Percentiles rank a stretch among this genome's conserved stretches.
Conservation (phyloP, 2,888 invertebrate genomes). For the Hymenopus coronatus region DNA sequence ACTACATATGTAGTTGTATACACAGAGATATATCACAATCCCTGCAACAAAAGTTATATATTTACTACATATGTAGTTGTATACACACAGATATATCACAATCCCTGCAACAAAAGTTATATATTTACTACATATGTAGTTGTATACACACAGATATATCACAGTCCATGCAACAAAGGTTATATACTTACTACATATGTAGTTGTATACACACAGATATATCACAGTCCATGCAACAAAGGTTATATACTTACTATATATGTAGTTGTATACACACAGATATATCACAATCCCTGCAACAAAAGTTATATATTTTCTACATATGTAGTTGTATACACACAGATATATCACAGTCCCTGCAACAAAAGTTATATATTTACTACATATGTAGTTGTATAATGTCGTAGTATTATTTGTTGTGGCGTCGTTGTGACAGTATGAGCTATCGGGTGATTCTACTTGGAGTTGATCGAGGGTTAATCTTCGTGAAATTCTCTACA, state of each 20-base stretch:
- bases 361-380: slow-evolving; percentile 46
- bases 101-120: slow-evolving; percentile 66
- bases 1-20: too few relatives aligned
- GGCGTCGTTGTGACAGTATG: too few relatives aligned
- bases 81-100: slow-evolving; percentile 70
- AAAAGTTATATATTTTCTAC: slow-evolving; percentile 36
- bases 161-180: slow-evolving; percentile 69
- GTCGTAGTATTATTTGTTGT: too few relatives aligned
- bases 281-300: slow-evolving; percentile 78
- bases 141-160: slow-evolving; percentile 72
- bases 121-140: too few relatives aligned
- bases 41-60: slow-evolving; percentile 60
- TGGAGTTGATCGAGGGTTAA: too few relatives aligned
- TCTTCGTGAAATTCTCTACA: too few relatives aligned
- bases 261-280: slow-evolving; percentile 72
- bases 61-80: too few relatives aligned
- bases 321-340: too few relatives aligned
- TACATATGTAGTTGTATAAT: too few relatives aligned
- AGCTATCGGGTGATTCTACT: too few relatives aligned
- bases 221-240: slow-evolving; percentile 72
- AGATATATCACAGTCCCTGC: slow-evolving; percentile 77
- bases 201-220: slow-evolving; percentile 74
- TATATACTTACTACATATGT: too few relatives aligned
- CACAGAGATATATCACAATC: slow-evolving; percentile 72
- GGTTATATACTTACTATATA: slow-evolving; percentile 29